Percentiles rank a stretch among this genome's conserved stretches.
Evolutionary conservation across 2,888 invertebrate genomes (phyloP).

Genomic region (Mythimna pallens): DNA sequence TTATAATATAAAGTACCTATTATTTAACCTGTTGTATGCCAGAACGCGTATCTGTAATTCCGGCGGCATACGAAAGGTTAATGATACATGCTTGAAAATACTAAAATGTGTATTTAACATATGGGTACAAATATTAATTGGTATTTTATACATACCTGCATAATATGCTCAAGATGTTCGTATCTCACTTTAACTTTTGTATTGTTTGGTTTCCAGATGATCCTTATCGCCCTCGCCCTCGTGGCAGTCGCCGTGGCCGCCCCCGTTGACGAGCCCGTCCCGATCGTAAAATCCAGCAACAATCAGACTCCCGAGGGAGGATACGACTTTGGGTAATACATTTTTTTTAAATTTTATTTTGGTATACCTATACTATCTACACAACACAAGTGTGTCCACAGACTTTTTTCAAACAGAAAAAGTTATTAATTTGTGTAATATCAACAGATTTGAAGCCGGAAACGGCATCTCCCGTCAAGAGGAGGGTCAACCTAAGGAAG

Average conservation of each 20-base stretch:
- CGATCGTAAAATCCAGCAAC: neutral
- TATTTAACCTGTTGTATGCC: too few relatives aligned
- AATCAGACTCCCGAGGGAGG: neutral
- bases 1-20: neutral
- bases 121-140: neutral
- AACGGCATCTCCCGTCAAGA: slow-evolving; percentile 91
- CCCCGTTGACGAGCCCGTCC: slow-evolving; percentile 3
- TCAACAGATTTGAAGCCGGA: slow-evolving; percentile 83
- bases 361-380: neutral
- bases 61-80: too few relatives aligned
- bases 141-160: neutral
- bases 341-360: too few relatives aligned
- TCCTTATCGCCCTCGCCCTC: slow-evolving; percentile 58
- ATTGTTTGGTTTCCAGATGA: slow-evolving; percentile 45
- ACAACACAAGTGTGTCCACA: neutral
- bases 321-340: slow-evolving; percentile 29
- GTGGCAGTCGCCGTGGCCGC: slow-evolving; percentile 57
- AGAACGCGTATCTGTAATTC: too few relatives aligned
- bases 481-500: slow-evolving; percentile 81
- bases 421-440: neutral
- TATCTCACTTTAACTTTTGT: neutral
- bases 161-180: neutral
- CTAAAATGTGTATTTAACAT: neutral
- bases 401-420: neutral
- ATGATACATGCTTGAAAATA: neutral